Evolutionary conservation across 1,140 invertebrate species (phyloP), one percentile per base, ranked within the genome.

Genomic region (Octopus bimaculoides): DNA sequence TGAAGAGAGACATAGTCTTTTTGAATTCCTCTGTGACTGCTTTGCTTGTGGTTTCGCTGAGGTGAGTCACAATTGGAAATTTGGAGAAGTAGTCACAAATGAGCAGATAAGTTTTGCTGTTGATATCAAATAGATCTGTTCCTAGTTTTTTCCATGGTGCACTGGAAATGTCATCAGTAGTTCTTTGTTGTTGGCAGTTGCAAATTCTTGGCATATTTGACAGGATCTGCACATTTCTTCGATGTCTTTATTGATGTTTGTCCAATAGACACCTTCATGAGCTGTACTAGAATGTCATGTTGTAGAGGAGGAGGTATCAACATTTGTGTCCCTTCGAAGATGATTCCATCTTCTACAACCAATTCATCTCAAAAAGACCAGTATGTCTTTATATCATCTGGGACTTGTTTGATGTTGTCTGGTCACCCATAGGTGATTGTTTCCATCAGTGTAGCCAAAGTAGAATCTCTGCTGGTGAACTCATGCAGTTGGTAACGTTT

Each of bases 121-220:
- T 52, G 20, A 84, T 81, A 5, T 78, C 61, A 75, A 86, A 82
- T 61, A 61, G 56, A 61, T 61, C 56, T 61, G 56, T 12, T 17
- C 9, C 14, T 4, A 84, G 9, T 73, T 83, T 82, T 12, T 82
- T 73, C 80, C 83, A 85, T n/a, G 84, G 81, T 17, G 78, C 76
- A n/a, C 78, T 55, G 73, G 82, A 81, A 53, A 83, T 77, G 3
- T 81, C 80, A 69, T 84, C 7, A 83, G 80, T 26, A 77, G 52
- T 61, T 61, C 56, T 61, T 17, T 12, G 9, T 41, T 55, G 52
- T 41, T 5, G 52, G 75, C 79, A 14, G 17, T 69, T 26, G 54
- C 14, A 75, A 77, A 79, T 6, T 26, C 20, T 56, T 79, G 56
- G 56, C 56, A 61, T 9, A 12, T 9, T 61, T 41, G 26, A 61